Base-by-base conservation (phyloP, 2,797 vertebrate species). In the Cirrhinus mrigala region DNA sequence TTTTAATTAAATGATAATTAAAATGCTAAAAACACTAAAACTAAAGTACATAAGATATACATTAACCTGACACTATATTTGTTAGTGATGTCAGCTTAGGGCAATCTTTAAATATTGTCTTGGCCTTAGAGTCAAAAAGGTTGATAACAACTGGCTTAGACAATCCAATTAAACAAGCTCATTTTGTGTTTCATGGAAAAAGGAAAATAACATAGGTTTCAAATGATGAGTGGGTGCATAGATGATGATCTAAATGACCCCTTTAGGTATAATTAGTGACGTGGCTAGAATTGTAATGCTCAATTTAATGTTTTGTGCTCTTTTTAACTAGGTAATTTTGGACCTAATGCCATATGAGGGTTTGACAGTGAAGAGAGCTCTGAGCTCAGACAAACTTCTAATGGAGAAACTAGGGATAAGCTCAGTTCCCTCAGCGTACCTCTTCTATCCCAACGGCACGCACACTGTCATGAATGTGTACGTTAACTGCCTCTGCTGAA, bases 371-470 rank as follows among this genome's bases (percentile, higher is more conserved):
- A 96, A 86, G 87, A 91, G 98, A 68, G 94, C 88, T 0, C 40
- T 98, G 92, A 93, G 93, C 87, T 90, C 90, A 3, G 96, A 99
- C 18, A 89, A 62, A 22, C 87, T 88, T 16, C 91, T 97, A n/a
- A 90, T 97, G 89, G 94, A 95, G 44, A 94, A 92, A 8, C 94
- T 98, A 22, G 93, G 95, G 0, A 75, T 98, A 52, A 84, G 90
- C 4, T 90, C 93, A 0, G 86, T 97, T 11, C 98, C 98, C 44
- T 93, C 97, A 0, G 92, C 95, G 52, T 97, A 97, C 88, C 92
- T 99, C 90, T 89, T 98, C 40, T 90, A 96, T 81, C 97, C 97
- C 0, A 97, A 98, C 9, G 96, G 96, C 7, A 95, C 96, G 1
- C 97, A 95, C 75, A 92, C 94, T 2, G 88, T 95, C 56, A 90